These are phyloP conservation scores for Lasiommata megera DNA, from an alignment of 2,888 invertebrate species.

Conservation along the genomic window DNA sequence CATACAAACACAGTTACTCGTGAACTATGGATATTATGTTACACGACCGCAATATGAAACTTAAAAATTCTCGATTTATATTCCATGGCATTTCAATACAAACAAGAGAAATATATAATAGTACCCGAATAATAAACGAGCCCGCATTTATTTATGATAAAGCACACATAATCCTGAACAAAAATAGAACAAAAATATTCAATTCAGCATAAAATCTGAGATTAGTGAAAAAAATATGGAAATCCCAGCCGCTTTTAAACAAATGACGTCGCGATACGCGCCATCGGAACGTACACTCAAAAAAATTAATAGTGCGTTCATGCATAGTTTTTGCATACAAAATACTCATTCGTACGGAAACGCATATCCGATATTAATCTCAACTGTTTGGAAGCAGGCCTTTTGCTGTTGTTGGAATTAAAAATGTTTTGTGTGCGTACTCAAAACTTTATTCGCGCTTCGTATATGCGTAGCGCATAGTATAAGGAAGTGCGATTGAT, in stretches of 20 bases:
- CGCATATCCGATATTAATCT: slow-evolving; percentile 39
- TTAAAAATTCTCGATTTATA: no score
- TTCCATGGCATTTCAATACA: no score
- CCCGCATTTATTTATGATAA: no score
- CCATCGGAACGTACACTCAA: slow-evolving; percentile 32
- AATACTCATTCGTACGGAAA: slow-evolving; percentile 36
- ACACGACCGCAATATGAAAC: no score
- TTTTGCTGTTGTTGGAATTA: slow-evolving; percentile 32
- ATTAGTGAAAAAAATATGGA: slow-evolving; percentile 18
- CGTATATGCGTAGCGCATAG: slow-evolving; percentile 7
- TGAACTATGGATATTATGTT: no score
- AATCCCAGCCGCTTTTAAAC: slow-evolving; percentile 31
- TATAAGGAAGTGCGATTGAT: slow-evolving; percentile 23
- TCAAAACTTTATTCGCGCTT: slow-evolving; percentile 30
- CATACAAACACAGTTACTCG: no score
- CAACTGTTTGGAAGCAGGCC: slow-evolving; percentile 30
- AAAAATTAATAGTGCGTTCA: slow-evolving; percentile 38
- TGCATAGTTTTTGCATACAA: slow-evolving; percentile 36
- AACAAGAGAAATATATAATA: no score
- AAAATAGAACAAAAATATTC: slow-evolving; percentile 6
- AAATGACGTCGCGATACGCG: slow-evolving; percentile 29
- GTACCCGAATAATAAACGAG: no score
- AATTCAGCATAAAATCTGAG: slow-evolving; percentile 17
- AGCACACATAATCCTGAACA: neutral
- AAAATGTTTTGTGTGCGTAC: slow-evolving; percentile 30